Evolutionary conservation across 1,140 invertebrate genomes (phyloP).

Genomic region (Dolichoris vasculosae): DNA sequence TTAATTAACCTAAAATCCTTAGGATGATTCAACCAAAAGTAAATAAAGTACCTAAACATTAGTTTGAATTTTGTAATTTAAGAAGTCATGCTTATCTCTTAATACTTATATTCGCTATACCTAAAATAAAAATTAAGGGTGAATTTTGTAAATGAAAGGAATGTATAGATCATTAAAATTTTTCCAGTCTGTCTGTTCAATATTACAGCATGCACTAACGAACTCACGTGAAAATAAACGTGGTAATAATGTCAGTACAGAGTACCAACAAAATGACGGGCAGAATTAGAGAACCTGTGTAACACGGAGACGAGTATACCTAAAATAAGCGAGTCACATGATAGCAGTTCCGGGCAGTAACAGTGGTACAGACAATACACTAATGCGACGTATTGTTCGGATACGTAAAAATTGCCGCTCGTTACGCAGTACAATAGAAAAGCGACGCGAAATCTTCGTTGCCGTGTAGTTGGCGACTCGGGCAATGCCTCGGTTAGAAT

Average conservation of each 20-base stretch:
- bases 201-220: too few species aligned
- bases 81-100: too few species aligned
- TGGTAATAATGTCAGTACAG: background rate
- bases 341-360: conserved; percentile 52
- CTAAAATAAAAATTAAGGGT: too few species aligned
- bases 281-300: background rate
- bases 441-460: conserved; percentile 33
- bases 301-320: background rate
- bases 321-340: conserved; percentile 48
- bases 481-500: background rate
- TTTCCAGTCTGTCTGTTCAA: background rate
- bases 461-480: conserved; percentile 45
- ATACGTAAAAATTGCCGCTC: conserved; percentile 72
- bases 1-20: too few species aligned
- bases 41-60: too few species aligned
- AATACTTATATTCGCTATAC: too few species aligned
- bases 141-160: background rate
- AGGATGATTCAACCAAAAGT: too few species aligned
- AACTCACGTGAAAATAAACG: conserved; percentile 14
- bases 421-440: conserved; percentile 69
- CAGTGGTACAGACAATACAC: conserved; percentile 64
- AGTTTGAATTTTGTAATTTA: too few species aligned
- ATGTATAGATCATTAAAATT: background rate
- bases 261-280: too few species aligned
- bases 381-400: conserved; percentile 74